phyloP scores from a whole-genome alignment of 2,888 invertebrate species.

The Phorcus lineatus region DNA sequence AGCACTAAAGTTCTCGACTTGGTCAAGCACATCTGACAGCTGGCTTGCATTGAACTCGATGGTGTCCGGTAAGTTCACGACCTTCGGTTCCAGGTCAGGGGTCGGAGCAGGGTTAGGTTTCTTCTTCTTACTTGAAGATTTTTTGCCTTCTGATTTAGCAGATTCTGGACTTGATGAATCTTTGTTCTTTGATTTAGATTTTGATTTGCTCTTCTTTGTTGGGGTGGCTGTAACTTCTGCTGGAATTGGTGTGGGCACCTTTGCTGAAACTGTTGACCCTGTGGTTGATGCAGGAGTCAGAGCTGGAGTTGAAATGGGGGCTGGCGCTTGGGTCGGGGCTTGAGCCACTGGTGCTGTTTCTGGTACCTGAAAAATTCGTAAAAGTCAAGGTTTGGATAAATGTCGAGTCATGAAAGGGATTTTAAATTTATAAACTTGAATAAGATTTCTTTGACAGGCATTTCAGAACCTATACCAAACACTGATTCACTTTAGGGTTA shows the following conservation, averaged over 20 bases:
- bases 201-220: slow-evolving; percentile 22
- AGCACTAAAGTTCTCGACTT: slow-evolving; percentile 65
- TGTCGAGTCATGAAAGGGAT: no score
- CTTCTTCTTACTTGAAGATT: slow-evolving; percentile 39
- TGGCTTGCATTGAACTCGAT: slow-evolving; percentile 69
- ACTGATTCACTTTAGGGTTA: no score
- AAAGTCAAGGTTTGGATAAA: not conserved
- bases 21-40: slow-evolving; percentile 69
- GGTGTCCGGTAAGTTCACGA: slow-evolving; percentile 59
- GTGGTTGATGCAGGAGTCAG: not conserved
- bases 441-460: no score
- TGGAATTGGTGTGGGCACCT: not conserved
- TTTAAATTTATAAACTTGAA: no score
- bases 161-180: slow-evolving; percentile 6
- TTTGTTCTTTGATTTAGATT: slow-evolving; percentile 34
- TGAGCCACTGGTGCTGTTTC: not conserved
- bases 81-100: slow-evolving; percentile 30
- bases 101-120: not conserved
- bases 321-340: not conserved
- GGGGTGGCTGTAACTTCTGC: not conserved
- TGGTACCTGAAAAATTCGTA: not conserved
- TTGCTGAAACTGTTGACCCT: not conserved
- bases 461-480: no score
- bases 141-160: slow-evolving; percentile 24
- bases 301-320: not conserved